Conservation (phyloP, 2,113 vertebrate species). For the Actenoides hombroni region DNA sequence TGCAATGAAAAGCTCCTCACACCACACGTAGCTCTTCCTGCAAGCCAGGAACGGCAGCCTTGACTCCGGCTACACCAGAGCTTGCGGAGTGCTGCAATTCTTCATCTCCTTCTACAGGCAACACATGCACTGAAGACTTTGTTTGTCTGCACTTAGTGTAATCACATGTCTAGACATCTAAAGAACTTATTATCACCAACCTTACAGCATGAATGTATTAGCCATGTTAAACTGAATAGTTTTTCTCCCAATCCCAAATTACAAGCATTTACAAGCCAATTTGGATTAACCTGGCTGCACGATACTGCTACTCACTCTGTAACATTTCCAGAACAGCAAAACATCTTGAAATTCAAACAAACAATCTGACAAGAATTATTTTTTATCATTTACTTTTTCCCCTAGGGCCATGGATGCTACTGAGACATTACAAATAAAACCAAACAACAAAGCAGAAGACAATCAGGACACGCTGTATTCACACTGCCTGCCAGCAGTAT, state of each 20-base stretch:
- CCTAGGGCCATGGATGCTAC: not conserved
- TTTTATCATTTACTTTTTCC: constrained; percentile 3
- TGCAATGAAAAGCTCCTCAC: not conserved
- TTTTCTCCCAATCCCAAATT: constrained; percentile 10
- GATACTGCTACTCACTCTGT: not conserved
- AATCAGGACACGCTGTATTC: not conserved
- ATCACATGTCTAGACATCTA: not conserved
- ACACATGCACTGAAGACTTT: not conserved
- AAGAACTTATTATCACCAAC: not conserved
- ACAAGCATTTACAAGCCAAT: not conserved
- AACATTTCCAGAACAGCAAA: not conserved
- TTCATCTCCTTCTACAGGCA: not conserved
- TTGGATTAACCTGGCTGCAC: not conserved
- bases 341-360: constrained; percentile 18
- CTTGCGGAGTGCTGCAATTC: not conserved
- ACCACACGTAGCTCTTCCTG: not conserved
- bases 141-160: not conserved
- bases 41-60: rapidly evolving
- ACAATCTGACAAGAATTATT: constrained; percentile 26
- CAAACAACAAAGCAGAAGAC: not conserved
- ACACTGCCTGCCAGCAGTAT: not conserved
- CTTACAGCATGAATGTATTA: not conserved
- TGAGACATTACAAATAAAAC: not conserved
- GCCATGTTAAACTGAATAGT: not conserved
- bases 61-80: rapidly evolving